Base-by-base conservation (phyloP, 2,797 vertebrate genomes). In the Peromyscus nudipes region DNA sequence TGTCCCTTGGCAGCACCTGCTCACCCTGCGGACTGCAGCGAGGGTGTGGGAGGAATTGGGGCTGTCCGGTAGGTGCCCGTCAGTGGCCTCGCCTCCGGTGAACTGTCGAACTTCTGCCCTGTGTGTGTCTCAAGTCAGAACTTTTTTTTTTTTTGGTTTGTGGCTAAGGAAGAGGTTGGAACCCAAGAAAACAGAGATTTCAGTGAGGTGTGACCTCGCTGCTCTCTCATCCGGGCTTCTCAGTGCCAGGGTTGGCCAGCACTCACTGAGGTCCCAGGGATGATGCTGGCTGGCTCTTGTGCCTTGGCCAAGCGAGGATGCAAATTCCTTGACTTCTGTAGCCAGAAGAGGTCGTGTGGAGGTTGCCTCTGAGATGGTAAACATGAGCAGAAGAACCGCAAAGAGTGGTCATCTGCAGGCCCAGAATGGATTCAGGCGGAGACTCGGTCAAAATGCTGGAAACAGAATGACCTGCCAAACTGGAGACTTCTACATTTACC, bases 321-420 rank as follows among this genome's bases (percentile, higher is more conserved):
- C 88, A 46, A 40, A 71, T 60, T 29, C 69, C 37, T 89, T 76
- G 8, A 40, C 4, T 83, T 49, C 71, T 85, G 93, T 31, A 55
- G 87, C 69, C 92, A 31, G 91, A 94, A 69, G 89, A 94, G 93
- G 79, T 95, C 52, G n/a, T 73, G 57, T 46, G 14, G 71, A 79
- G 85, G 71, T 65, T 55, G 60, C 27, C 62, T 55, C 67, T 73
- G 49, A 87, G 67, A 55, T 80, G 92, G 85, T 88, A 77, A 96
- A 65, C 75, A 40, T 3, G 25, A 88, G 84, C 17, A 55, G n/a
- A 76, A 27, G 1, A 31, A 5, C n/a, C 16, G 46, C 40, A 52
- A 49, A 88, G 89, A 46, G 77, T 49, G 25, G 43, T 46, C 71
- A 11, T 83, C 49, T n/a, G 64, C 43, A 14, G 0, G 64, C 6